Evolutionary conservation across 2,113 vertebrate genomes (phyloP).

Genomic region (Peromyscus polionotus): DNA sequence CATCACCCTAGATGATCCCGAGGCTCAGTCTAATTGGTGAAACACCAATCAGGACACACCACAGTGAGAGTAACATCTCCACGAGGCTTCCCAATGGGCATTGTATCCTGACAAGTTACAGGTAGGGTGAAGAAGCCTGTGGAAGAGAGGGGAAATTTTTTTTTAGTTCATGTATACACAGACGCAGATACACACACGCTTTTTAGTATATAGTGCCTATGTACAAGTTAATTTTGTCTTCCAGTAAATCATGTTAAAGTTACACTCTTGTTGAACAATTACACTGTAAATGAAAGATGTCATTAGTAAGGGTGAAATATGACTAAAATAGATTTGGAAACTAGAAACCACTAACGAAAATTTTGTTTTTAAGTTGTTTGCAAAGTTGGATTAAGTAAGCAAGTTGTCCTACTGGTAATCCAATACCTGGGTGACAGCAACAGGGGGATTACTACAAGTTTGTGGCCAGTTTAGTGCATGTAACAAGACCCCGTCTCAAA

Average conservation of each 20-base stretch:
- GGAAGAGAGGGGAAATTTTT: not conserved
- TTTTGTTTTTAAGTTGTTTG: conserved; percentile 6
- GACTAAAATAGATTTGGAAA: not conserved
- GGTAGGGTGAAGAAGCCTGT: not conserved
- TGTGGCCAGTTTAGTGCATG: not conserved
- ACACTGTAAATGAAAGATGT: not conserved
- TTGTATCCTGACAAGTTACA: not conserved
- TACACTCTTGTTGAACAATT: not conserved
- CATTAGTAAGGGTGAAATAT: not conserved
- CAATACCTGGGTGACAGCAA: not conserved
- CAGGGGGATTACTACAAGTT: not conserved
- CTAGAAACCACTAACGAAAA: not conserved
- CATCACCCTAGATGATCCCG: not conserved
- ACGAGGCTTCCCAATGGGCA: not conserved
- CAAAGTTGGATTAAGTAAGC: not conserved
- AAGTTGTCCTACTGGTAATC: not conserved
- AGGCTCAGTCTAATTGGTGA: not conserved
- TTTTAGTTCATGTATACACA: not conserved
- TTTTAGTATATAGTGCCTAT: not conserved
- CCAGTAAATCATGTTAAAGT: not conserved
- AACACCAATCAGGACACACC: not conserved
- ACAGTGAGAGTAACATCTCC: not conserved
- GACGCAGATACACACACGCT: not conserved
- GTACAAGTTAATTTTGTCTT: conserved; percentile 24
- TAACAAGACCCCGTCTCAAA: not conserved